Percentiles rank a stretch among this genome's conserved stretches.
Conservation (phyloP, 2,888 invertebrate genomes). For the Troides oblongomaculatus region DNA sequence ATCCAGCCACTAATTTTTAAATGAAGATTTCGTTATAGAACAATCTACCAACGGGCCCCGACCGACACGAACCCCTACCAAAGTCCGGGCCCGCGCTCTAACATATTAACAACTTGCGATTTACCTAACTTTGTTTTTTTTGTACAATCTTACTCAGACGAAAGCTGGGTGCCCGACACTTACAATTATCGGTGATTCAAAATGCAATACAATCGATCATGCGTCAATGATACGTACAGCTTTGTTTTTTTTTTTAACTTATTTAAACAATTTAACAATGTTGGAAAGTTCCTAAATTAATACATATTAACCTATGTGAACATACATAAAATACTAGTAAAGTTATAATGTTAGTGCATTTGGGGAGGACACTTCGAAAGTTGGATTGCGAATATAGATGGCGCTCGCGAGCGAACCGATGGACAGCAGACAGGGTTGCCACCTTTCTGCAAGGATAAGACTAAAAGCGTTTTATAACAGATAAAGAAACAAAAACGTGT, state of each 20-base stretch:
- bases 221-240: slow-evolving; percentile 75
- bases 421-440: slow-evolving; percentile 28
- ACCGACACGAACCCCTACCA: slow-evolving; percentile 38
- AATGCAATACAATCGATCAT: slow-evolving; percentile 71
- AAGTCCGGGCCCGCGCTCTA: slow-evolving; percentile 48
- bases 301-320: slow-evolving; percentile 70
- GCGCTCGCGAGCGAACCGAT: slow-evolving; percentile 46
- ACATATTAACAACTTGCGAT: slow-evolving; percentile 65
- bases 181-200: slow-evolving; percentile 68
- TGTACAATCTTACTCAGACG: slow-evolving; percentile 76
- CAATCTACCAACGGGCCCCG: slow-evolving; percentile 60
- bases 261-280: slow-evolving; percentile 78
- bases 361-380: slow-evolving; percentile 49
- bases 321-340: slow-evolving; percentile 67
- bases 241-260: slow-evolving; percentile 53
- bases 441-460: slow-evolving; percentile 38
- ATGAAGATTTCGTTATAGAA: slow-evolving; percentile 66
- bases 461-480: slow-evolving; percentile 2
- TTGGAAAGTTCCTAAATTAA: slow-evolving; percentile 72
- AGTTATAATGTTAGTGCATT: slow-evolving; percentile 58
- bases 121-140: slow-evolving; percentile 61
- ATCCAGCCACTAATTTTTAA: slow-evolving; percentile 73
- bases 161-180: slow-evolving; percentile 71
- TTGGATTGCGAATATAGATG: slow-evolving; percentile 17
- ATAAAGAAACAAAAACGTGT: slow-evolving; percentile 4